phyloP scores from a whole-genome alignment of 1,140 invertebrate genomes.

The Aphaenogaster rudis region DNA sequence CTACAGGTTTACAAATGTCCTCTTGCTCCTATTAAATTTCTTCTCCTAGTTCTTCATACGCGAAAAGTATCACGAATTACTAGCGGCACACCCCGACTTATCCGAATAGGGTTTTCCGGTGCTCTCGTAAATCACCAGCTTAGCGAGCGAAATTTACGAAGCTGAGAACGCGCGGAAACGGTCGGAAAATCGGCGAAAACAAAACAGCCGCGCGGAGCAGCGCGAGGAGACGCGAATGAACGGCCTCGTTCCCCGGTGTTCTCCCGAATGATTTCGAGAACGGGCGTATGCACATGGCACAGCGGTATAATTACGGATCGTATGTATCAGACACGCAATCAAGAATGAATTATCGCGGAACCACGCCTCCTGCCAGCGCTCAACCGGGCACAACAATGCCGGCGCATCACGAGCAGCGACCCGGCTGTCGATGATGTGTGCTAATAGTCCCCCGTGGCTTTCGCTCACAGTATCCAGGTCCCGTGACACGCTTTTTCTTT shows the following conservation, averaged over 20 bases:
- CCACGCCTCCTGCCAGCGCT: conserved; percentile 82
- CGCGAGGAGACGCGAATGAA: conserved; percentile 27
- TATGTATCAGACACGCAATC: conserved; percentile 87
- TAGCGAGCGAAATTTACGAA: conserved; percentile 15
- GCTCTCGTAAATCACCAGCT: conserved; percentile 12
- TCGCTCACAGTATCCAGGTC: conserved; percentile 77
- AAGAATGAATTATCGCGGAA: conserved; percentile 85
- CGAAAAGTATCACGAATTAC: not conserved
- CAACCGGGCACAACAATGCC: conserved; percentile 83
- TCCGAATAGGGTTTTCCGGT: not conserved
- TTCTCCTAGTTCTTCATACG: not conserved
- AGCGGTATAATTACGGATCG: conserved; percentile 84
- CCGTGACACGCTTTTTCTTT: conserved; percentile 72
- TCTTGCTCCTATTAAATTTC: not conserved
- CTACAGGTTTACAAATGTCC: not conserved
- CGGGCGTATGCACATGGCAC: conserved; percentile 69
- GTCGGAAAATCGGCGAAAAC: conserved; percentile 7
- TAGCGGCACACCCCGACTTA: not conserved
- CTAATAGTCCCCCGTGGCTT: conserved; percentile 83
- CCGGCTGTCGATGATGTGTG: conserved; percentile 85
- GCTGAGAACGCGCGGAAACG: not conserved
- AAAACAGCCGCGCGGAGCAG: not conserved
- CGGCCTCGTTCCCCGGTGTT: conserved; percentile 41
- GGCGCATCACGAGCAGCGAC: conserved; percentile 84
- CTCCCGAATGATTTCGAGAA: conserved; percentile 60